phyloP scores from a whole-genome alignment of 2,797 vertebrate genomes.

The Urosaurus nigricauda region DNA sequence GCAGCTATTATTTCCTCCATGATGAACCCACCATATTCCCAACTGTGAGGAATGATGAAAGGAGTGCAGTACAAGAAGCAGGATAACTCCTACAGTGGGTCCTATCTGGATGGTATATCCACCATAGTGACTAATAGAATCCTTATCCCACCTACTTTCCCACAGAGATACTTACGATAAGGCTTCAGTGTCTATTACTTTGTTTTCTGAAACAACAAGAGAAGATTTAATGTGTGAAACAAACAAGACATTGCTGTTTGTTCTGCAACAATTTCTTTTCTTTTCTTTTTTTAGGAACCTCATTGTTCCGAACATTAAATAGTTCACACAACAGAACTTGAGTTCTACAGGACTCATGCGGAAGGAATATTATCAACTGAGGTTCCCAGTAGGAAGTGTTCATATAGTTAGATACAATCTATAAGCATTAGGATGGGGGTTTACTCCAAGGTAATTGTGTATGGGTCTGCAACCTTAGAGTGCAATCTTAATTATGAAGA shows the following conservation, averaged over 20 bases:
- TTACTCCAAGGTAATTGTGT: background rate
- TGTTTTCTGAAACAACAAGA: slow-evolving; percentile 75
- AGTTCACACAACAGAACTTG: background rate
- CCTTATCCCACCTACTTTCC: background rate
- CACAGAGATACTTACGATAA: slow-evolving; percentile 64
- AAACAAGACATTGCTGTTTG: background rate
- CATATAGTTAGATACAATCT: background rate
- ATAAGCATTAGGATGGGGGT: too few species aligned
- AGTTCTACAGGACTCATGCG: too few species aligned
- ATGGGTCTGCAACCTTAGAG: background rate
- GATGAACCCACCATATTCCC: background rate
- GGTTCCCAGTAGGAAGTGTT: background rate
- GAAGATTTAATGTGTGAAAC: background rate
- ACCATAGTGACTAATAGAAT: background rate
- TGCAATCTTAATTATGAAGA: too few species aligned
- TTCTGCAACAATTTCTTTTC: background rate
- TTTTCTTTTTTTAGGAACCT: background rate
- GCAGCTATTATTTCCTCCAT: background rate
- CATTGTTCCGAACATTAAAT: slow-evolving; percentile 5
- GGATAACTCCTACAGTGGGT: background rate
- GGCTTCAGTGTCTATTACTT: slow-evolving; percentile 75
- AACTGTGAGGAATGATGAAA: background rate
- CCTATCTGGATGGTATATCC: background rate
- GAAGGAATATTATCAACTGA: too few species aligned
- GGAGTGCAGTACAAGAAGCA: background rate